A percentile compares a stretch with the other conserved stretches of the same genome.
These are phyloP conservation scores for Morelia viridis DNA, from an alignment of 2,797 vertebrate genomes.

Conservation along the genomic window DNA sequence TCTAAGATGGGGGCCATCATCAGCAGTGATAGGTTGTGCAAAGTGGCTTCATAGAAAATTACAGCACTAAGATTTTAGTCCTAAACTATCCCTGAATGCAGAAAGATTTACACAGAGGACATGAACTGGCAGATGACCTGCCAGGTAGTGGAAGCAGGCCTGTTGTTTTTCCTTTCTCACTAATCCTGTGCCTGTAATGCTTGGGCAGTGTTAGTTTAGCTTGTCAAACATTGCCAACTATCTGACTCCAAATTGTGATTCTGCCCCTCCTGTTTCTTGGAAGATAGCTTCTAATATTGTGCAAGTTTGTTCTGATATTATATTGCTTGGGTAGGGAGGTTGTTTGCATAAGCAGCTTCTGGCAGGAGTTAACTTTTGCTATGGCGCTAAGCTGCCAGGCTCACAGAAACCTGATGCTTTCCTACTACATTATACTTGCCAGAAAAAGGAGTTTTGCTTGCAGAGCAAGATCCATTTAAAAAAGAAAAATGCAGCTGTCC, in stretches of 20 bases:
- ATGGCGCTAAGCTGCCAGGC: not conserved
- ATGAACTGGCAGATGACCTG: not conserved
- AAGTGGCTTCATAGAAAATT: not conserved
- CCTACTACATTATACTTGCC: not conserved
- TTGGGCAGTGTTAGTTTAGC: no score
- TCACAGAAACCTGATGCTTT: not conserved
- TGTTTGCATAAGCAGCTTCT: not conserved
- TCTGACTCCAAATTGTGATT: not conserved
- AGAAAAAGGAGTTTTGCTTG: not conserved
- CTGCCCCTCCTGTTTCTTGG: not conserved
- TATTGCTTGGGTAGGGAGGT: not conserved
- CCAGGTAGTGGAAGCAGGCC: not conserved
- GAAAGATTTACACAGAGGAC: not conserved
- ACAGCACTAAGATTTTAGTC: not conserved
- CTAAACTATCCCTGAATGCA: not conserved
- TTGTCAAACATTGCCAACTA: not conserved
- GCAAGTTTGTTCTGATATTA: not conserved
- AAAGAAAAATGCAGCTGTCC: not conserved
- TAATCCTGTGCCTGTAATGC: not conserved
- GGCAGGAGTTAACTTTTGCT: not conserved
- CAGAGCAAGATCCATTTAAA: not conserved
- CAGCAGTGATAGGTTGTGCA: not conserved
- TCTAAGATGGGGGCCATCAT: not conserved
- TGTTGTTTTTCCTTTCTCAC: not conserved
- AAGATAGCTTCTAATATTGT: not conserved